Conservation (phyloP, 2,888 invertebrate genomes). For the Drosophila glabriapex region DNA sequence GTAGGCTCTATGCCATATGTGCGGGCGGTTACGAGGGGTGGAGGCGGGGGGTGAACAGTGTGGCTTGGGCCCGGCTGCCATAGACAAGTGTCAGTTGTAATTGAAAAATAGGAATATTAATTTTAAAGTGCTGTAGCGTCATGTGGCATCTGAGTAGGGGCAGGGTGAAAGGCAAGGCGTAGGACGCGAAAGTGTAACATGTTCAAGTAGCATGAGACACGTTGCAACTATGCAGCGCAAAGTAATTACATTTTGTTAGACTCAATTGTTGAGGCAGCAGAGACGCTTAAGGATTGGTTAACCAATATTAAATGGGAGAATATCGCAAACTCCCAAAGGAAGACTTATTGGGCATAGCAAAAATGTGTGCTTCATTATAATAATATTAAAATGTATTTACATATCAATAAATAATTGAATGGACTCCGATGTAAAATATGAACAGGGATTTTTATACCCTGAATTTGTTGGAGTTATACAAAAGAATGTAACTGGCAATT, state of each 20-base stretch:
- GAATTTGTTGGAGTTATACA: too few species aligned
- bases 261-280: slow-evolving; percentile 3
- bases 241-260: slow-evolving; percentile 68
- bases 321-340: neutral
- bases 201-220: slow-evolving; percentile 56
- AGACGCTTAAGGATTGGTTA: slow-evolving; percentile 19
- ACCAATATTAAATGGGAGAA: slow-evolving; percentile 1
- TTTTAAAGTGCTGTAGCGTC: slow-evolving; percentile 67
- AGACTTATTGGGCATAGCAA: neutral
- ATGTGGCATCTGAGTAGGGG: neutral
- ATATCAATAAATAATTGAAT: neutral
- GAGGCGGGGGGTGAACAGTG: slow-evolving; percentile 1
- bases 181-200: slow-evolving; percentile 51
- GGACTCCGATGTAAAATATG: neutral
- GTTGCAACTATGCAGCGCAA: slow-evolving; percentile 64
- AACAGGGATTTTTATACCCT: neutral
- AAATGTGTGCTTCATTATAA: neutral
- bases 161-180: neutral
- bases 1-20: slow-evolving; percentile 60
- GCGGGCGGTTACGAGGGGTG: neutral
- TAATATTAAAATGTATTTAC: neutral
- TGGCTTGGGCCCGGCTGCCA: slow-evolving; percentile 66
- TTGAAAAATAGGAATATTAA: slow-evolving; percentile 81
- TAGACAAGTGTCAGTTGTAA: slow-evolving; percentile 82
- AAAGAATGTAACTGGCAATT: neutral